Conservation (phyloP, 2,113 vertebrate species). For the Siphamia tubifer region DNA sequence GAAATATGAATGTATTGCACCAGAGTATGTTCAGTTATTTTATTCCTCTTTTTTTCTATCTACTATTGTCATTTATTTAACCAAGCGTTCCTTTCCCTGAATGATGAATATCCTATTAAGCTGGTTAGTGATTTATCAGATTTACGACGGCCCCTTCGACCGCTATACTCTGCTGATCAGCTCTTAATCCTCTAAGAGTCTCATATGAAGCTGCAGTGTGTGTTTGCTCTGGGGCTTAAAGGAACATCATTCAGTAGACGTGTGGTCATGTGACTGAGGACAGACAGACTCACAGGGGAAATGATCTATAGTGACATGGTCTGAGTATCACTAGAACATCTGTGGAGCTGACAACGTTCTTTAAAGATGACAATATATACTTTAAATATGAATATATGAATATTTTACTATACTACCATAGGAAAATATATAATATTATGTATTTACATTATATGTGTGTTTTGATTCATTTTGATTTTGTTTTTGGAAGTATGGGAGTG, state of each 20-base stretch:
- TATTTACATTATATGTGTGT: too few species aligned
- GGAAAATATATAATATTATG: too few species aligned
- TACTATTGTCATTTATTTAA: neutral
- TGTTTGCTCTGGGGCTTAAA: neutral
- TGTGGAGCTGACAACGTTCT: too few species aligned
- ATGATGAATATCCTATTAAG: constrained; percentile 43
- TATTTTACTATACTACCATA: too few species aligned
- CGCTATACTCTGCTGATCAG: constrained; percentile 13
- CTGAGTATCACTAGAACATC: neutral
- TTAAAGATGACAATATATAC: too few species aligned
- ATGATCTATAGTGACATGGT: neutral
- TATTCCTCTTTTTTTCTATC: neutral
- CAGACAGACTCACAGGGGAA: too few species aligned
- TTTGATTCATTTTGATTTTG: too few species aligned
- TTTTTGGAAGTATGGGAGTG: too few species aligned
- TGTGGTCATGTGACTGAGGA: neutral
- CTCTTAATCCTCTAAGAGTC: constrained; percentile 32
- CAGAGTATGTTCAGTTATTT: too few species aligned
- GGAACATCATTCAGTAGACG: too few species aligned
- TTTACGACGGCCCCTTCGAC: constrained; percentile 41
- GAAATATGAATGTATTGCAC: too few species aligned
- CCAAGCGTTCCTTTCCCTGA: neutral
- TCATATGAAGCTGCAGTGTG: constrained; percentile 8
- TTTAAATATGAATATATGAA: too few species aligned
- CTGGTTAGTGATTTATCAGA: constrained; percentile 39